Evolutionary conservation across 2,113 vertebrate genomes (phyloP), one percentile per base, ranked within the genome.

Genomic region (Ceyx melanurus): DNA sequence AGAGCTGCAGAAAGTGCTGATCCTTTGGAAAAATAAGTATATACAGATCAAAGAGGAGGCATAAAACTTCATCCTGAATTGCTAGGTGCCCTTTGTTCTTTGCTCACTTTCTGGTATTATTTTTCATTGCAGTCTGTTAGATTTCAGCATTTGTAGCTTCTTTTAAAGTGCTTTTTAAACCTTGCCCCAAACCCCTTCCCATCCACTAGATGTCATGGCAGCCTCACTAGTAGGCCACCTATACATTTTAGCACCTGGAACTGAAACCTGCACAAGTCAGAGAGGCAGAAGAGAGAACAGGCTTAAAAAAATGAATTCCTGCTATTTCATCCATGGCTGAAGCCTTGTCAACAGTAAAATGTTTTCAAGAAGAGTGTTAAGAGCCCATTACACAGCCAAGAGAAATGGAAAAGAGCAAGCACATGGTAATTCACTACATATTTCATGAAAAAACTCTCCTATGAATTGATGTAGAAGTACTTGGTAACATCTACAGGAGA

Each of bases 191-290:
- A 72, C 40, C 57, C 64, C 29, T 37, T 50, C 53, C 3, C 21
- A 57, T 89, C 88, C 94, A 91, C 93, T 93, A 95, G 93, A 79
- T 94, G 86, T 93, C 94, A 94, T 4, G 16, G 25, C n/a, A 79
- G 45, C 45, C 35, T 78, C 45, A 60, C 53, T 37, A 43, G 14
- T 56, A 75, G 12, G 33, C 35, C 0, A 66, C 4, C 6, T n/a
- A 7, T 19, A 58, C 1, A 1, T 81, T 89, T 80, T 66, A 62
- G 29, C 65, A 51, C n/a, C 26, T 45, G 57, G 22, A 92, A 72
- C 1, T 48, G 43, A 82, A 67, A 14, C 28, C 3, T 78, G 28
- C 4, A 3, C n/a, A 65, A 78, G 19, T 86, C 0, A 3, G n/a
- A 84, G 8, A 73, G 10, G 28, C 13, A 88, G 43, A 78, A 72